These are phyloP conservation scores for Xylota sylvarum DNA, from an alignment of 2,888 invertebrate species.

Conservation along the genomic window DNA sequence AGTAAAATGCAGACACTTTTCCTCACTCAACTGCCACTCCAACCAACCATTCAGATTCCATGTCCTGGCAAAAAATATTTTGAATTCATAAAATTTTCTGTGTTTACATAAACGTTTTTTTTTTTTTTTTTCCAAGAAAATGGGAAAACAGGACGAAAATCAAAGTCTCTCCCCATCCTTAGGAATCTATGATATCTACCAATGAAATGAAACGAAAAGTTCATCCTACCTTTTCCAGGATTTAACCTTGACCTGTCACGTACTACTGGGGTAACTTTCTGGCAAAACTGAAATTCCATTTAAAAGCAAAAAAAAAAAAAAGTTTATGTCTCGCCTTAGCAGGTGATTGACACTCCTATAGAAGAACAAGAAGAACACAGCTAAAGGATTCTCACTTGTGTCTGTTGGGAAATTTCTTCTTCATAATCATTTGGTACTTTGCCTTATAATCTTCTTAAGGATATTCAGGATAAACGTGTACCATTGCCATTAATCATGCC, in stretches of 20 bases:
- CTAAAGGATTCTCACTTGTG: background rate
- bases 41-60: no score
- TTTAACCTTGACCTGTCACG: constrained; percentile 7
- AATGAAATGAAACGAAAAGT: background rate
- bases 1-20: no score
- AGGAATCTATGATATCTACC: background rate
- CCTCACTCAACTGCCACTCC: no score
- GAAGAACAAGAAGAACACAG: background rate
- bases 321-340: constrained; percentile 13
- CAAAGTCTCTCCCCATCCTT: background rate
- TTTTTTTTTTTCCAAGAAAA: no score
- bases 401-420: background rate
- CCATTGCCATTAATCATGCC: constrained; percentile 11
- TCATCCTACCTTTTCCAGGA: background rate
- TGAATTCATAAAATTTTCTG: background rate
- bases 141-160: background rate
- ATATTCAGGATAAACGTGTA: background rate
- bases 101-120: background rate
- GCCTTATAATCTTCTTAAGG: background rate
- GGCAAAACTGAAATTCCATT: background rate
- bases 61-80: background rate
- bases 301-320: background rate
- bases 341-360: constrained; percentile 14
- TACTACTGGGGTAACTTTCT: background rate
- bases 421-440: background rate